Evolutionary conservation across 2,797 vertebrate species (phyloP).

Genomic region (Sebastiscus tertius): DNA sequence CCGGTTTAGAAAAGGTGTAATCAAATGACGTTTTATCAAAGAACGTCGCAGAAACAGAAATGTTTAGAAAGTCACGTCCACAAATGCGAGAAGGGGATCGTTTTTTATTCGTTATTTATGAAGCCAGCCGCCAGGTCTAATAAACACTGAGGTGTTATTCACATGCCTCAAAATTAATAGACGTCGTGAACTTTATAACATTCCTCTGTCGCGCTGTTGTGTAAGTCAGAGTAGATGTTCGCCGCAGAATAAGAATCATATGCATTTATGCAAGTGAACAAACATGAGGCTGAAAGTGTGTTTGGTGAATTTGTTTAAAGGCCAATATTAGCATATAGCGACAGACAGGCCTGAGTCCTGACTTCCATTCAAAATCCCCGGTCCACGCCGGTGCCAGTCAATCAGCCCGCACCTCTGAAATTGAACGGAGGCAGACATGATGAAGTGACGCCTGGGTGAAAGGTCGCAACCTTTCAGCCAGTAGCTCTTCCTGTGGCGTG

Average conservation of each 20-base stretch:
- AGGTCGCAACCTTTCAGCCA: constrained; percentile 55
- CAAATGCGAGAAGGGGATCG: not conserved
- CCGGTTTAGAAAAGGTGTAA: constrained; percentile 27
- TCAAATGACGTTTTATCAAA: constrained; percentile 21
- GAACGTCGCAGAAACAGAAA: constrained; percentile 21
- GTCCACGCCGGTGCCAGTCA: constrained; percentile 62
- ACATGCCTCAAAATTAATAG: constrained; percentile 75
- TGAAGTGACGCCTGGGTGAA: constrained; percentile 37
- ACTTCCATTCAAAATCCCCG: constrained; percentile 71
- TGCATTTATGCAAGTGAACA: constrained; percentile 86
- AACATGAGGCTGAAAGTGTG: constrained; percentile 75
- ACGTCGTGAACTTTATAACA: constrained; percentile 73
- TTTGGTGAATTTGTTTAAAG: constrained; percentile 83
- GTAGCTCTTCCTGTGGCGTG: not conserved
- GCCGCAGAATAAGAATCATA: constrained; percentile 77
- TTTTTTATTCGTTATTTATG: constrained; percentile 58
- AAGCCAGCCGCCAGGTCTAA: constrained; percentile 42
- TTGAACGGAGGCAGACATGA: constrained; percentile 43
- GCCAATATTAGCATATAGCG: constrained; percentile 85
- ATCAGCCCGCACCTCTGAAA: constrained; percentile 66
- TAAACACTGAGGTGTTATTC: constrained; percentile 67
- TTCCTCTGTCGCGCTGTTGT: constrained; percentile 42
- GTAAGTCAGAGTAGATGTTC: constrained; percentile 55
- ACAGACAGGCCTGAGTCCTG: constrained; percentile 71
- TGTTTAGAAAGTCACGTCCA: constrained; percentile 46